Base-by-base conservation (phyloP, 30 jellyfish, hydroid and myxozoan genomes). In the Chrysaora quinquecirrha region DNA sequence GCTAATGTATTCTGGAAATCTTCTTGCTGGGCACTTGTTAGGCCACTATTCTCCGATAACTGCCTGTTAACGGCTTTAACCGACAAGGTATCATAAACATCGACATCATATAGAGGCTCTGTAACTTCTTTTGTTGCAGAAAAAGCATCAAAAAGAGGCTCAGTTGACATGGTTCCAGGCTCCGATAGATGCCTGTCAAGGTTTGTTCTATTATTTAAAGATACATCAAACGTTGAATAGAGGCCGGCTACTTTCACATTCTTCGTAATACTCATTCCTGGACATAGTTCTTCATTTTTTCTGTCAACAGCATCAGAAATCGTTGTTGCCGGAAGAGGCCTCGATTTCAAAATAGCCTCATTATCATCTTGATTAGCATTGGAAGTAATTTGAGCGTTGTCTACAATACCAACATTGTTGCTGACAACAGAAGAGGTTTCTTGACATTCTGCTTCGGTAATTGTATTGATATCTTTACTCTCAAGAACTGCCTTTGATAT, bases 21-120 rank as follows among this genome's bases (percentile, higher is more conserved):
- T 14, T 38, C 54, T 3, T 6, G 6, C 54, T 38, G 54, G 54
- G 6, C 14, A 3, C 14, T 6, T 38, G 6, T 38, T 14, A 38
- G 14, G 14, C 11, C 54, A 38, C 54, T 21, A 27, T 80, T 80
- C 34, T 80, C 90, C 0, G 90, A 80, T 16, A 65, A 54, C 65
- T 80, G 90, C 10, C 90, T 60, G 24, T 66, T 80, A 65, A 80
- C 33, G 4, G 4, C 1, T 14, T 22, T 34, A 0, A 52, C 68
- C 24, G 72, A 30, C 69, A 31, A 3, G 27, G 54, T 25, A 75
- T 61, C 52, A 34, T 14, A 0, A 10, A 2, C 29, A 52, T 52
- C 19, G 4, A 20, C 24, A 25, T 20, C 68, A 52, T 16, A 10
- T 2, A 9, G 25, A 52, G 54, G 54, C 54, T 38, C 11, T 38